Evolutionary conservation across 2,113 vertebrate genomes (phyloP).

Genomic region (Calyptommatus sinebrachiatus): DNA sequence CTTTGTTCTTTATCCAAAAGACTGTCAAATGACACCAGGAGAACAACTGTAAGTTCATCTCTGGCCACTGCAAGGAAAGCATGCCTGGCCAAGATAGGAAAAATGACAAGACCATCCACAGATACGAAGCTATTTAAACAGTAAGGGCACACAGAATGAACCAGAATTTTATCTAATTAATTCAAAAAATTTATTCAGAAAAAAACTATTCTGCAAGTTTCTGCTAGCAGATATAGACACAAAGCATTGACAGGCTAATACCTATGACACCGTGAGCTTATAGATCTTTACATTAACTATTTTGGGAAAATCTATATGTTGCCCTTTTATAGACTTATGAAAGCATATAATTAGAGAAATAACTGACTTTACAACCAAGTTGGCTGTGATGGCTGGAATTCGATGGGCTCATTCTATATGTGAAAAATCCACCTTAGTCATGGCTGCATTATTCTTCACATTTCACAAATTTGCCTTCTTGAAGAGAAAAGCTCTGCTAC

Average conservation of each 20-base stretch:
- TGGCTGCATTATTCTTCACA: neutral
- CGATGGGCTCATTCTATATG: neutral
- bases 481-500: too few species aligned
- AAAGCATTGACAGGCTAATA: neutral
- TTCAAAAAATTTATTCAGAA: neutral
- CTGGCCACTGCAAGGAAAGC: too few species aligned
- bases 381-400: neutral
- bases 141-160: neutral
- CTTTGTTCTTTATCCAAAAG: too few species aligned
- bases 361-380: neutral
- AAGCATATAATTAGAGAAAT: neutral
- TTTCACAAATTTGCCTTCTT: too few species aligned
- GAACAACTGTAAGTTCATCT: too few species aligned
- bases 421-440: neutral
- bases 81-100: too few species aligned
- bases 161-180: neutral
- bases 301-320: neutral
- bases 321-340: neutral
- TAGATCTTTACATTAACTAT: neutral
- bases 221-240: too few species aligned
- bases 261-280: neutral
- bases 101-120: too few species aligned
- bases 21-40: too few species aligned
- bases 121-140: neutral
- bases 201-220: neutral